A percentile compares a stretch with the other conserved stretches of the same genome.
Evolutionary conservation across 2,888 invertebrate species (phyloP).

Genomic region (Suillia variegata): DNA sequence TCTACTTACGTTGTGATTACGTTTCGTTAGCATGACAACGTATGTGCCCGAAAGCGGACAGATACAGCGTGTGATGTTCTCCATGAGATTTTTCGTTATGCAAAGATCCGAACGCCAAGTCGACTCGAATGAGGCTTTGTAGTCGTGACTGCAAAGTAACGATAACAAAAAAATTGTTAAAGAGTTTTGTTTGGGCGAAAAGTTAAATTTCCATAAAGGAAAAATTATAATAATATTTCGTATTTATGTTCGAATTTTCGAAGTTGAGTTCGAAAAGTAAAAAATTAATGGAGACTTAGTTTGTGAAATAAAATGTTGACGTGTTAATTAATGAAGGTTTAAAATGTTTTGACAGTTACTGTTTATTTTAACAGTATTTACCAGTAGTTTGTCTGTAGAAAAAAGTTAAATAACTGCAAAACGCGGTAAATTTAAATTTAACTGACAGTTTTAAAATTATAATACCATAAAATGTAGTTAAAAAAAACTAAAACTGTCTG

Average conservation of each 20-base stretch:
- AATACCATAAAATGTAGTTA: too few species aligned
- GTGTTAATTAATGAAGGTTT: too few species aligned
- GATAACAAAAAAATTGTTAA: constrained; percentile 1
- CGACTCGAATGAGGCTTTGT: constrained; percentile 63
- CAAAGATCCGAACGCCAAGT: constrained; percentile 70
- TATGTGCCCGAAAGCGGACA: constrained; percentile 70
- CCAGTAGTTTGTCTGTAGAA: too few species aligned
- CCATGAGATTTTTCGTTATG: constrained; percentile 62
- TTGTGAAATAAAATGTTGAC: too few species aligned
- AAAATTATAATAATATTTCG: neutral
- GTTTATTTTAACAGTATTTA: too few species aligned
- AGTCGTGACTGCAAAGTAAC: constrained; percentile 52
- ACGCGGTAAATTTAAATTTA: too few species aligned
- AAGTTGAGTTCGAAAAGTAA: constrained; percentile 1
- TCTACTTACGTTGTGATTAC: constrained; percentile 62
- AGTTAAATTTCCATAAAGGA: neutral
- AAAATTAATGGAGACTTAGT: neutral
- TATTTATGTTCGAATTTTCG: constrained; percentile 6
- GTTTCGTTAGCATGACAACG: constrained; percentile 68
- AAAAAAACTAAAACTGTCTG: too few species aligned
- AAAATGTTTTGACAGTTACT: too few species aligned
- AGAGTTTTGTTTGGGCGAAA: neutral
- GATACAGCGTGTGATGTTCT: constrained; percentile 66
- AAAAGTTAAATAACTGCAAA: too few species aligned
- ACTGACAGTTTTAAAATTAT: too few species aligned